Evolutionary conservation across 2,113 vertebrate genomes (phyloP), one percentile per base, ranked within the genome.

Genomic region (Pituophis catenifer): DNA sequence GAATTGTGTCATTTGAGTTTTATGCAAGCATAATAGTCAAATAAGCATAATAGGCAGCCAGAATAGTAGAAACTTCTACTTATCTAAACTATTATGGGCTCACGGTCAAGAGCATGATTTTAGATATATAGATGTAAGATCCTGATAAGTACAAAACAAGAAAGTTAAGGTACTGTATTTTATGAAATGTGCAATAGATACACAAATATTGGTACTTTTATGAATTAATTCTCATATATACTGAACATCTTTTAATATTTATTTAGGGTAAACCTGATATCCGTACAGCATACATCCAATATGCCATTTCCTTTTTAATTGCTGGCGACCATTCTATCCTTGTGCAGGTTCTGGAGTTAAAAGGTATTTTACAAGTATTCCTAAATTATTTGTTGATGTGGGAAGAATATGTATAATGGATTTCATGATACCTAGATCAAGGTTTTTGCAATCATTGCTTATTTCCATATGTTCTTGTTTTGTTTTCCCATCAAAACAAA

Each of bases 201-300:
- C 52, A 55, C 53, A 90, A 65, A 50, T 91, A 70, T 23, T 3
- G 2, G 7, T 58, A 57, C 7, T 86, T 38, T 8, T 59, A 33
- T 6, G 44, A 52, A n/a, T 81, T 52, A 91, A 90, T 23, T 62
- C 52, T 0, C 54, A 1, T 70, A 2, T 86, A 9, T 65, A 55
- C 54, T 93, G 33, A 15, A 1, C 48, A 8, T n/a, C 17, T 89
- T 92, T 93, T 91, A 0, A 92, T 89, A 93, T 90, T 93, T 88
- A 90, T 91, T 87, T 93, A 99, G 99, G 99, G 98, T 1, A 97
- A 94, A 94, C 93, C 96, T 10, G 99, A 99, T 44, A 97, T 99
- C n/a, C 98, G 98, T 54, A 98, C 98, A 98, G 98, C 98, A 75
- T 99, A 98, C 29, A 97, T 99, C 95, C 98, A 98, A 96, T 99